phyloP scores from a whole-genome alignment of 2,113 vertebrate species.

The Pristiophorus japonicus region DNA sequence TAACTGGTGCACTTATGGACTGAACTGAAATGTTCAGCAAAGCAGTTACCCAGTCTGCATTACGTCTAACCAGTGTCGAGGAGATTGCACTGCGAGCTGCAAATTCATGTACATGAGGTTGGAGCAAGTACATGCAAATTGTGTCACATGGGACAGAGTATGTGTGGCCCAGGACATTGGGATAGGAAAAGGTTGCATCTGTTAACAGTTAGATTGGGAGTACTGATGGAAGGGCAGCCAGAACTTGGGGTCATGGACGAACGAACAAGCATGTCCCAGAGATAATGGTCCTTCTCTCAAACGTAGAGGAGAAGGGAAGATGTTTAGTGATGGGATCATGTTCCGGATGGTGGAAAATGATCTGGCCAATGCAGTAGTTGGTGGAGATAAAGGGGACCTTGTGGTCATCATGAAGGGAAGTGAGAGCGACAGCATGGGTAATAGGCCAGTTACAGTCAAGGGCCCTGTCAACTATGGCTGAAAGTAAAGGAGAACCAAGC shows the following conservation, averaged over 20 bases:
- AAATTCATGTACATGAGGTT: background rate
- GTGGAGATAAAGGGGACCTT: background rate
- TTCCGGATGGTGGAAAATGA: background rate
- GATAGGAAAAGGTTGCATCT: background rate
- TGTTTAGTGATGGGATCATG: background rate
- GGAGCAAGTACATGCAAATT: background rate
- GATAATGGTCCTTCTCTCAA: background rate
- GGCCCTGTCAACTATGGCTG: background rate
- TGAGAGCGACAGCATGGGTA: background rate
- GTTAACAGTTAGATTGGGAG: background rate
- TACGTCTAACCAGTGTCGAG: background rate
- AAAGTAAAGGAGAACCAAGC: background rate
- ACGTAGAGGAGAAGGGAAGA: background rate
- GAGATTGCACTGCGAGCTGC: background rate
- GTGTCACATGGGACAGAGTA: background rate
- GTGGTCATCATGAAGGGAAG: background rate
- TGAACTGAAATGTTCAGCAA: background rate
- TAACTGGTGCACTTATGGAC: background rate
- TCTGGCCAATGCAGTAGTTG: background rate
- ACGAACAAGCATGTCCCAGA: background rate
- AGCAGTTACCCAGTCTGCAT: background rate
- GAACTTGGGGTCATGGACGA: background rate
- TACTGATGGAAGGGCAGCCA: background rate
- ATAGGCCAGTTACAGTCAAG: background rate
- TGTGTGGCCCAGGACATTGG: background rate